Evolutionary conservation across 2,888 invertebrate genomes (phyloP), one percentile per base, ranked within the genome.

Genomic region (Stenolophus ochropezus): DNA sequence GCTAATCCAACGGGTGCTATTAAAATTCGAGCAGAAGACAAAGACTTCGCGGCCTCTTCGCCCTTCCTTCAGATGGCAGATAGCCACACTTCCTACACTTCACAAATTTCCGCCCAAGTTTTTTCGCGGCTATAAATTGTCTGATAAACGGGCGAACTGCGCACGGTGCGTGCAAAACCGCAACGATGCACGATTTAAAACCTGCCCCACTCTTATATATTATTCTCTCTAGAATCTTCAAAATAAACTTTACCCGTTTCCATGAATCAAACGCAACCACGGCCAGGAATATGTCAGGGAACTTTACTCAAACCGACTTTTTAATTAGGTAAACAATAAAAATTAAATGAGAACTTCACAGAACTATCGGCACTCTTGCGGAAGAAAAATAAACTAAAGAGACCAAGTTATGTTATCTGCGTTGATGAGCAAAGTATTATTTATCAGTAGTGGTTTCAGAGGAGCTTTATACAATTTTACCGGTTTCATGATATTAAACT

Each of bases 31-130:
- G 33, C 11, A 6, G 33, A 42, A 33, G 11, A 42, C 33, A 42
- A 42, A 42, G 33, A 8, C 33, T 42, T 42, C 33, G 8, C 33
- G 33, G 33, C 8, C 8, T 11, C 33, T 11, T 42, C 33, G 33
- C 25, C 42, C 5, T 69, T 42, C 33, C 69, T 76, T 58, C 76
- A 76, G 76, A 76, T 76, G 76, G 58, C 56, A 76, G 76, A 76
- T 76, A 76, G 69, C 79, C 71, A 53, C 79, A 79, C 71, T 51
- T 80, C 81, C 73, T 73, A 58, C 80, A 80, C 80, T 73, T 73
- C 81, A 75, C 75, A 81, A 81, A 81, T 81, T 75, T 81, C 81
- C 65, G 81, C 25, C 74, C 65, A 75, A 75, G 42, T 61, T 81
- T 81, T 81, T 75, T 81, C 74, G 18, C 49, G 75, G 11, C 73